Evolutionary conservation across 2,888 invertebrate species (phyloP), one percentile per base, ranked within the genome.

Genomic region (Philereme vetulata): DNA sequence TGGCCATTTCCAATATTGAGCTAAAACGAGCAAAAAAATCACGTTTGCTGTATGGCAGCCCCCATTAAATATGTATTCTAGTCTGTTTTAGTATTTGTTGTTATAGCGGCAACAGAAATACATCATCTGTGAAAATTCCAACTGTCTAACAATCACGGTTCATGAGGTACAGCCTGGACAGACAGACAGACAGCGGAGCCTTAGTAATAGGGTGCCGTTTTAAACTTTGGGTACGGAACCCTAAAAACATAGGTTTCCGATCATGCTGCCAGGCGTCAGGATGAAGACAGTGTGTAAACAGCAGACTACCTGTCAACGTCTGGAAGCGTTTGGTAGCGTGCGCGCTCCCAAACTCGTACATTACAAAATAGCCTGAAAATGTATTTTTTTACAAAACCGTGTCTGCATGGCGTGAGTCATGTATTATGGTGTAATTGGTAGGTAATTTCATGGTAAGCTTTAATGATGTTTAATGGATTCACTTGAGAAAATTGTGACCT

Each of bases 261-360:
- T 53, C 59, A 44, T 40, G 55, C 51, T 62, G 58, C 34, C 51
- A 54, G 33, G 50, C 56, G 59, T 50, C 55, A 62, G 61, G 66
- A 65, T 64, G 53, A 70, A 68, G 71, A 68, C 65, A 66, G 55
- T 55, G 33, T 55, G 64, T 57, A 72, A 70, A 74, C 72, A 60
- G 54, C 50, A 59, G 48, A 56, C 62, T 58, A 59, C 63, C 63
- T 52, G 58, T 7, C 6, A 56, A 58, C 67, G 72, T 68, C 71
- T 68, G 70, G 64, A 56, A 21, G 21, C 21, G 21, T 21, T 2
- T 21, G 56, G 55, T 70, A 49, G 67, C 69, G 69, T 70, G 67
- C 56, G 67, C 56, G 50, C 62, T 60, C 57, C 55, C 51, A 51
- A 65, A 65, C 47, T 61, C 50, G 56, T 60, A 61, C 45, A 47